phyloP scores from a whole-genome alignment of 2,113 vertebrate genomes.

The Tachycineta bicolor region DNA sequence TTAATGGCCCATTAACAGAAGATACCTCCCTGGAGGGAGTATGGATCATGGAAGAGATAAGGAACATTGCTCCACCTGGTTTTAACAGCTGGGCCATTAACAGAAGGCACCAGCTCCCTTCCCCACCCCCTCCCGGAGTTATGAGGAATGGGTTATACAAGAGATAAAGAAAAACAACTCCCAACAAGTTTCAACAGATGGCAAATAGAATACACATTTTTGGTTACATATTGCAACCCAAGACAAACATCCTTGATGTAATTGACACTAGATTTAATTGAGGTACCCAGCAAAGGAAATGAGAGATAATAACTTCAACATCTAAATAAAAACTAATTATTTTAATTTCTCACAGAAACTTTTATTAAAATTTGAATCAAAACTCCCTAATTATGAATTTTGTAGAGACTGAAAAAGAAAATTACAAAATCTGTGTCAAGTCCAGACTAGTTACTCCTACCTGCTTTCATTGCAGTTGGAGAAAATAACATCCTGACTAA shows the following conservation, averaged over 20 bases:
- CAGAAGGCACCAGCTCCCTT: no score
- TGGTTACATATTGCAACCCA: no score
- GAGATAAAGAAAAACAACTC: no score
- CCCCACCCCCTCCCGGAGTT: no score
- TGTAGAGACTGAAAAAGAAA: not conserved
- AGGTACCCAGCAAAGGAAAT: not conserved
- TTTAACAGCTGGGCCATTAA: no score
- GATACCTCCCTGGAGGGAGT: no score
- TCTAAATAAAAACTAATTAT: not conserved
- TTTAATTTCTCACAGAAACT: not conserved
- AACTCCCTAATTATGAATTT: not conserved
- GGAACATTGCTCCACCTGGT: no score
- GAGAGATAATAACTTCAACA: not conserved
- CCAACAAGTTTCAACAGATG: no score
- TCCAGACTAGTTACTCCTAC: not conserved
- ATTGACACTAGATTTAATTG: not conserved
- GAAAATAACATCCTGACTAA: not conserved
- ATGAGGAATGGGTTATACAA: no score
- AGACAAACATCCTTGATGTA: not conserved
- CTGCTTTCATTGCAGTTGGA: not conserved
- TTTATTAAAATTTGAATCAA: not conserved
- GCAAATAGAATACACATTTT: no score
- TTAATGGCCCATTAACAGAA: no score
- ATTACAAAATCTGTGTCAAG: not conserved
- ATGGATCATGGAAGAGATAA: no score